phyloP scores from a whole-genome alignment of 2,888 invertebrate species.

The Podotricha telesiphe region DNA sequence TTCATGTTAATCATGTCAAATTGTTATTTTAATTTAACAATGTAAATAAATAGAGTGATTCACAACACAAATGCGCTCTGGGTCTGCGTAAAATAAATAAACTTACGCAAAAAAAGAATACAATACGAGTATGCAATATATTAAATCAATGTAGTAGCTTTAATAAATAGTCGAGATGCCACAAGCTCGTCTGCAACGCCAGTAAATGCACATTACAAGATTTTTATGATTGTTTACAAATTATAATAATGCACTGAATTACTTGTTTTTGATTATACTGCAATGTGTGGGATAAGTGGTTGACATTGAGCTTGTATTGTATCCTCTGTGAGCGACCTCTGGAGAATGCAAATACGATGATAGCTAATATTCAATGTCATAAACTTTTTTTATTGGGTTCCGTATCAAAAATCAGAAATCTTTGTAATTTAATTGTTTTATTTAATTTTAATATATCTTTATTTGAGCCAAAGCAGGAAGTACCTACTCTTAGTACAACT shows the following conservation, averaged over 20 bases:
- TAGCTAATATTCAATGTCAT: conserved; percentile 42
- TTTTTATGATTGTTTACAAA: conserved; percentile 25
- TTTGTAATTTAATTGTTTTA: too few relatives aligned
- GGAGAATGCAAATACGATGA: conserved; percentile 42
- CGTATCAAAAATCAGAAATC: background rate
- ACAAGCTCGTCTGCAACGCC: background rate
- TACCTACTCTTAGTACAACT: conserved; percentile 1
- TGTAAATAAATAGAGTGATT: background rate
- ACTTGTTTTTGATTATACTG: conserved; percentile 32
- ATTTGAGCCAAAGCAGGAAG: conserved; percentile 5
- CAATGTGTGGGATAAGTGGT: conserved; percentile 39
- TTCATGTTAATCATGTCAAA: background rate
- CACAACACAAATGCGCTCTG: background rate
- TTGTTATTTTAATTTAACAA: background rate
- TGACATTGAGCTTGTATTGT: conserved; percentile 44
- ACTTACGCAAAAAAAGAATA: background rate
- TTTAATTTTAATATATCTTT: background rate
- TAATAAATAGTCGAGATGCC: background rate
- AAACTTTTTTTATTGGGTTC: conserved; percentile 19
- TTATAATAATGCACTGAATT: conserved; percentile 19
- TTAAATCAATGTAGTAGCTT: background rate
- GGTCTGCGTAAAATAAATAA: background rate
- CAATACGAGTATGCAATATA: background rate
- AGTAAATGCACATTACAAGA: background rate
- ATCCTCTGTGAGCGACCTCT: conserved; percentile 45